Evolutionary conservation across 2,797 vertebrate genomes (phyloP).

Genomic region (Acipenser oxyrinchus): DNA sequence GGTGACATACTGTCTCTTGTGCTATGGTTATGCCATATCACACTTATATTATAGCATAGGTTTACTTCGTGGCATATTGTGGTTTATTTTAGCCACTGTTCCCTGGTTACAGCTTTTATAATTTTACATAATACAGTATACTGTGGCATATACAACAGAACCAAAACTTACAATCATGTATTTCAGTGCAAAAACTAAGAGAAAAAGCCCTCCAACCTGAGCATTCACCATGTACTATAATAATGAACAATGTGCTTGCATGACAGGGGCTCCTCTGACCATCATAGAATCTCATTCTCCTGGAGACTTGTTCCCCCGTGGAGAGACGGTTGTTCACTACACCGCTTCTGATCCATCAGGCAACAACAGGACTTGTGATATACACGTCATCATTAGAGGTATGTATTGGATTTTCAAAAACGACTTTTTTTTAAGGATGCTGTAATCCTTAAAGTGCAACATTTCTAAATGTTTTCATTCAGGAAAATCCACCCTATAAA

Average conservation of each 20-base stretch:
- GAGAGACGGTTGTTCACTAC: conserved; percentile 78
- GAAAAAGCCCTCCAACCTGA: no score
- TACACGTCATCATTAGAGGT: conserved; percentile 84
- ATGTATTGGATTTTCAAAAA: background rate
- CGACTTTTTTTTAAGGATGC: no score
- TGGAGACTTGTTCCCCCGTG: conserved; percentile 74
- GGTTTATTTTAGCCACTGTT: background rate
- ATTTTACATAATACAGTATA: fast-evolving
- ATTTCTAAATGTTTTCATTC: no score
- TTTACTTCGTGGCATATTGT: background rate
- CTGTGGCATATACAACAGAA: background rate
- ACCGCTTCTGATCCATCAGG: conserved; percentile 78
- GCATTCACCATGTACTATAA: background rate
- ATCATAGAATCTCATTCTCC: conserved; percentile 71
- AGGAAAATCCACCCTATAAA: no score
- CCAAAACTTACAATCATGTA: no score
- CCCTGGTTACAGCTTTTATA: background rate
- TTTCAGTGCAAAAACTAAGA: no score
- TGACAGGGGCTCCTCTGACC: conserved; percentile 61
- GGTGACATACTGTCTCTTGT: conserved; percentile 3
- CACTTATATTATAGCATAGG: background rate
- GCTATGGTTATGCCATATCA: background rate
- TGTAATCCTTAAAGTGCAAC: no score
- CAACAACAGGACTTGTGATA: conserved; percentile 84
- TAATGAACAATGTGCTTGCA: background rate